Evolutionary conservation across 2,113 vertebrate genomes (phyloP).

Genomic region (Alexandromys fortis): DNA sequence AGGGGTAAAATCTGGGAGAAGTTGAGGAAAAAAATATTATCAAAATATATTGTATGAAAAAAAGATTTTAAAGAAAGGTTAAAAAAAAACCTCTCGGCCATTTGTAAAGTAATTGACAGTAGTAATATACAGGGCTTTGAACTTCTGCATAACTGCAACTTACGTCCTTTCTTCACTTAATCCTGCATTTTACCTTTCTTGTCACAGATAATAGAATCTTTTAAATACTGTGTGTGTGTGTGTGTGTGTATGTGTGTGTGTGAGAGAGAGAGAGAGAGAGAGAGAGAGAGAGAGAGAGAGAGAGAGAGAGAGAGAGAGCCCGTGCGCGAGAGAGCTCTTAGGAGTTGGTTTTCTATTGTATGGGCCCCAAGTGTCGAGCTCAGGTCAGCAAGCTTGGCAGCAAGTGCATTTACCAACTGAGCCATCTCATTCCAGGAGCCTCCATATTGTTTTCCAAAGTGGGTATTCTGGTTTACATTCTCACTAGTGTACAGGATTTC

Average conservation of each 20-base stretch:
- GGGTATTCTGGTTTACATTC: too few relatives aligned
- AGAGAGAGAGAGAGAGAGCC: too few relatives aligned
- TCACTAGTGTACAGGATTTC: background rate
- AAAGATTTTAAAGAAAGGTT: background rate
- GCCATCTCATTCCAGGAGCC: background rate
- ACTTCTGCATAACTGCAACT: background rate
- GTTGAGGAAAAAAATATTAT: background rate
- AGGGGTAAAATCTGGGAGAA: background rate
- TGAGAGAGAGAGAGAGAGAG: too few relatives aligned
- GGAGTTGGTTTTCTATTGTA: background rate
- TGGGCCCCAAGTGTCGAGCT: background rate
- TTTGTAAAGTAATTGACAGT: background rate
- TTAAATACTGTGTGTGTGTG: background rate
- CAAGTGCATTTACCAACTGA: background rate
- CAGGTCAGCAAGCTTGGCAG: too few relatives aligned
- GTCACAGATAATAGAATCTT: background rate
- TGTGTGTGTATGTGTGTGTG: too few relatives aligned
- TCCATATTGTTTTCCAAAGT: background rate
- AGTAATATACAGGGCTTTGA: background rate
- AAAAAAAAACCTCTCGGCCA: background rate
- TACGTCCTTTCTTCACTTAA: background rate
- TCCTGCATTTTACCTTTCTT: background rate
- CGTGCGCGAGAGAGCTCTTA: too few relatives aligned
- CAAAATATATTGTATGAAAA: background rate
- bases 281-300: too few relatives aligned